These are phyloP conservation scores for Megaleporinus macrocephalus DNA, from an alignment of 2,113 vertebrate genomes.

Conservation along the genomic window DNA sequence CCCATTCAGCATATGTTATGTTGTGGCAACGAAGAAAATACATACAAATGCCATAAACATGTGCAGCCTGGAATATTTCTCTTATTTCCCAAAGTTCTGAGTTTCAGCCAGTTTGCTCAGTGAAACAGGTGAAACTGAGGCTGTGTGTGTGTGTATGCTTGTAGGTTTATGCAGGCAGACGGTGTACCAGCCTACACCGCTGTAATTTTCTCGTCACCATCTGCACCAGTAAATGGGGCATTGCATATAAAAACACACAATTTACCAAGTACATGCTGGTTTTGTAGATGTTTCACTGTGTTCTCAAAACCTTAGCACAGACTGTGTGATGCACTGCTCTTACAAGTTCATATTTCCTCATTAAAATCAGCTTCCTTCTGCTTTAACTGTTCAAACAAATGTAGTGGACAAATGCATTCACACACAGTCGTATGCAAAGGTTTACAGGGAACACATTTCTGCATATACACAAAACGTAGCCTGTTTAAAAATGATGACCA, in stretches of 20 bases:
- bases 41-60: too few species aligned
- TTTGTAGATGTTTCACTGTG: constrained; percentile 1
- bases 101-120: neutral
- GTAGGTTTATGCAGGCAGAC: neutral
- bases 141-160: neutral
- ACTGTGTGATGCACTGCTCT: neutral
- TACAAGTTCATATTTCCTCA: neutral
- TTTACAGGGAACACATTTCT: too few species aligned
- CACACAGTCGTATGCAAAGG: too few species aligned
- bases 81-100: neutral
- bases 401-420: too few species aligned
- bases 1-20: too few species aligned
- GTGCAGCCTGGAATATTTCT: neutral
- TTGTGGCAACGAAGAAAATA: too few species aligned
- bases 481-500: too few species aligned
- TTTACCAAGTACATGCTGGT: neutral
- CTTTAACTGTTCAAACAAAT: neutral
- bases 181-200: neutral
- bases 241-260: constrained; percentile 11
- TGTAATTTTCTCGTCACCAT: constrained; percentile 21
- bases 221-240: constrained; percentile 11
- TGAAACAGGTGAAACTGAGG: neutral
- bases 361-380: neutral
- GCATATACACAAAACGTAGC: too few species aligned
- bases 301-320: neutral